Conservation (phyloP, 2,797 vertebrate genomes). For the Oreochromis grahami region DNA sequence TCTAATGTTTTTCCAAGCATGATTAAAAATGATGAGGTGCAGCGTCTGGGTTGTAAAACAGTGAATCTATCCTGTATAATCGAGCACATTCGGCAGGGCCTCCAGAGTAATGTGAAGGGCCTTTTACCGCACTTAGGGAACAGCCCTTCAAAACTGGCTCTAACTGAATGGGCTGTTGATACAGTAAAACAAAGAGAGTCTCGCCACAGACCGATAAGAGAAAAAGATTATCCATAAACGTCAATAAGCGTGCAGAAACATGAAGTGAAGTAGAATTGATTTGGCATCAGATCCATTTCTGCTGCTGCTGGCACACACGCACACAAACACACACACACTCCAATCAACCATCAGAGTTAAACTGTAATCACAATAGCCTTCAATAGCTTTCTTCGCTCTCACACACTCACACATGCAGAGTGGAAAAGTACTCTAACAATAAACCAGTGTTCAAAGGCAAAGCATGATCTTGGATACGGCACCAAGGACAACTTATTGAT, state of each 20-base stretch:
- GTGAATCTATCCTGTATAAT: not conserved
- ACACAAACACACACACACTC: not conserved
- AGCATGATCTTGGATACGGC: constrained; percentile 24
- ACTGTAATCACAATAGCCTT: not conserved
- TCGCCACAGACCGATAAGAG: not conserved
- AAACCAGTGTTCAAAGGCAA: constrained; percentile 13
- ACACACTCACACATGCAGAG: not conserved
- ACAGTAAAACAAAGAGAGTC: not conserved
- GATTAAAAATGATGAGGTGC: constrained; percentile 10
- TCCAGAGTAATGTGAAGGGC: constrained; percentile 11
- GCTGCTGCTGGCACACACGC: not conserved
- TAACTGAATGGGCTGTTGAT: not conserved
- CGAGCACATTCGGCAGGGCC: constrained; percentile 5
- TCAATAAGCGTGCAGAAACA: not conserved
- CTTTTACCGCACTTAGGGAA: not conserved
- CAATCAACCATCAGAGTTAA: constrained; percentile 5
- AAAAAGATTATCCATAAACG: not conserved
- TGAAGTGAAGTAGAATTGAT: not conserved
- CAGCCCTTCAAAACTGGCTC: not conserved
- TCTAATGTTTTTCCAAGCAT: not conserved
- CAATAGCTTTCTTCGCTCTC: not conserved
- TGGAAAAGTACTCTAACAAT: constrained; percentile 24
- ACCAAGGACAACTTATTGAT: constrained; percentile 27
- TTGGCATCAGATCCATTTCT: not conserved
- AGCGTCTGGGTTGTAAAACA: constrained; percentile 14